A percentile compares a stretch with the other conserved stretches of the same genome.
phyloP scores from a whole-genome alignment of 2,888 invertebrate species.

The Papilio demoleus region DNA sequence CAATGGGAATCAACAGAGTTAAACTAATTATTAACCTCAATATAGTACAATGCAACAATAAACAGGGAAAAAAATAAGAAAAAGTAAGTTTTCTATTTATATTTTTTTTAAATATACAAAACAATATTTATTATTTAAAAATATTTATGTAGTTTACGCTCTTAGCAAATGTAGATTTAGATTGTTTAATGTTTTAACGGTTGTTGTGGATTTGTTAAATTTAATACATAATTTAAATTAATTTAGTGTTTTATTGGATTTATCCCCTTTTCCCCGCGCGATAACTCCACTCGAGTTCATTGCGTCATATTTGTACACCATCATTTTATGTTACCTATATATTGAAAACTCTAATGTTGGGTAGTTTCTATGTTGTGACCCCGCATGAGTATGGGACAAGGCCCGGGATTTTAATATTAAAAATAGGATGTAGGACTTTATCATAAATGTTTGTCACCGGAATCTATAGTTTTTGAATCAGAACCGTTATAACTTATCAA shows the following conservation, averaged over 20 bases:
- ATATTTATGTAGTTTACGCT: background rate
- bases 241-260: background rate
- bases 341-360: too few species aligned
- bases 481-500: background rate
- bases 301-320: too few species aligned
- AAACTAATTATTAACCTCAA: background rate
- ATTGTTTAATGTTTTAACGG: background rate
- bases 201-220: constrained; percentile 7
- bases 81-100: background rate
- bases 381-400: too few species aligned
- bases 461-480: background rate
- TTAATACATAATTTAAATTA: constrained; percentile 1
- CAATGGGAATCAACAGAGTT: background rate
- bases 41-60: background rate
- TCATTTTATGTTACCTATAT: too few species aligned
- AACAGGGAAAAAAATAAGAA: background rate
- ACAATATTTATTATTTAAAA: background rate
- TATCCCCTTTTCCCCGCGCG: background rate
- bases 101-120: background rate
- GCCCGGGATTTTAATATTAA: too few species aligned
- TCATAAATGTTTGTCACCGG: background rate
- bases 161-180: constrained; percentile 2
- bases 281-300: too few species aligned
- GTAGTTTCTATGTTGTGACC: too few species aligned
- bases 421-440: background rate